Conservation (phyloP, 1,140 invertebrate genomes). For the Bombus soroeensis region DNA sequence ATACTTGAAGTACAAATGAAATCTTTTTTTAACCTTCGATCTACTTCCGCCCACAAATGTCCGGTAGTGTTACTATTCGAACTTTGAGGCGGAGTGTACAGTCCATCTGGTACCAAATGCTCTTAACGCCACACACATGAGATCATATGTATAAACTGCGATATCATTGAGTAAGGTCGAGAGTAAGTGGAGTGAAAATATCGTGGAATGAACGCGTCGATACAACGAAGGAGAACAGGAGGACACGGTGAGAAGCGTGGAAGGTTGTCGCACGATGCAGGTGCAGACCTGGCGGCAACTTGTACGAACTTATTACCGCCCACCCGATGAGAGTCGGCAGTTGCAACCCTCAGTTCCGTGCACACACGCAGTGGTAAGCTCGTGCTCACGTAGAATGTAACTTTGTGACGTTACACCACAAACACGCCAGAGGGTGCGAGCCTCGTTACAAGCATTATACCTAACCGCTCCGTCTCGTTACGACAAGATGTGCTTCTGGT, state of each 20-base stretch:
- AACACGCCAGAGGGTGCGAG: constrained; percentile 77
- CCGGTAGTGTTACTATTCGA: no score
- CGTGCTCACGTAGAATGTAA: constrained; percentile 72
- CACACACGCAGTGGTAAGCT: constrained; percentile 67
- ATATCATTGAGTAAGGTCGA: not conserved
- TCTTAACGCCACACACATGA: not conserved
- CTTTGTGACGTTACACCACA: constrained; percentile 79
- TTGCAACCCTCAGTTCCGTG: constrained; percentile 52
- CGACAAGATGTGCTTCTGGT: constrained; percentile 78
- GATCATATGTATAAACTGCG: not conserved
- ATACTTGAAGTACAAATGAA: not conserved
- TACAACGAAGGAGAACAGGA: not conserved
- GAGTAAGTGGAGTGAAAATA: not conserved
- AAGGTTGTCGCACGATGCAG: constrained; percentile 66
- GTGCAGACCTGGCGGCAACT: constrained; percentile 70
- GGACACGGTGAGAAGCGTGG: not conserved
- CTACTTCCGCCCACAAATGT: not conserved
- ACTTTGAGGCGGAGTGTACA: not conserved
- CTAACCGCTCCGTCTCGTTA: constrained; percentile 76
- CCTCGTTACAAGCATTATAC: constrained; percentile 77
- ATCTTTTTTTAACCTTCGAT: not conserved
- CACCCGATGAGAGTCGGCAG: constrained; percentile 64
- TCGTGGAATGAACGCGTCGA: not conserved
- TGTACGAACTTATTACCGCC: constrained; percentile 74
- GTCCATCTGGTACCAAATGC: no score